These are phyloP conservation scores for Camptogramma bilineatum DNA, from an alignment of 2,888 invertebrate species.

Conservation along the genomic window DNA sequence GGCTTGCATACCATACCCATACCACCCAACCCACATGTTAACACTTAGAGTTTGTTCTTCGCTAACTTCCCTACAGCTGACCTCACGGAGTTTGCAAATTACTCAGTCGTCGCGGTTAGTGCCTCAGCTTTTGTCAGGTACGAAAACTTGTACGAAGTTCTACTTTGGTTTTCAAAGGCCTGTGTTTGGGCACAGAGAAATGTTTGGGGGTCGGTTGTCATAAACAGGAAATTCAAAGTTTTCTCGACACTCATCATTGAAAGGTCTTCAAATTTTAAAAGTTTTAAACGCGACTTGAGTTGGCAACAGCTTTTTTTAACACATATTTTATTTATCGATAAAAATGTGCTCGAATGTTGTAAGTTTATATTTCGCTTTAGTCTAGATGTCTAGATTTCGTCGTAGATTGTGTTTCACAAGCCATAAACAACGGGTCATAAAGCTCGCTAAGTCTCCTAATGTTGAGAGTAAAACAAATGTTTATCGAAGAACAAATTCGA, in stretches of 20 bases:
- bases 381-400: conserved; percentile 1
- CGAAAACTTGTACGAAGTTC: conserved; percentile 29
- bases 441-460: conserved; percentile 21
- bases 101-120: conserved; percentile 25
- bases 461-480: conserved; percentile 18
- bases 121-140: conserved; percentile 32
- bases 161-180: conserved; percentile 20
- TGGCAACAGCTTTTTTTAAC: too few relatives aligned
- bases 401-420: conserved; percentile 11
- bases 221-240: conserved; percentile 13
- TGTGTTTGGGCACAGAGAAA: conserved; percentile 10
- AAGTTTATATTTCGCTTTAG: not conserved
- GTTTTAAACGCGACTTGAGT: too few relatives aligned
- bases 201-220: conserved; percentile 19
- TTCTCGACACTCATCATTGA: not conserved
- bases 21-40: conserved; percentile 26
- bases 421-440: conserved; percentile 28
- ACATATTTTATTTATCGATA: too few relatives aligned
- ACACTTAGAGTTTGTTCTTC: conserved; percentile 30
- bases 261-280: too few relatives aligned
- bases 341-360: too few relatives aligned
- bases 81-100: conserved; percentile 31
- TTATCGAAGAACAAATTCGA: conserved; percentile 19
- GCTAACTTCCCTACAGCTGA: conserved; percentile 18
- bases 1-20: conserved; percentile 7